phyloP scores from a whole-genome alignment of 23 tunicate species.

The Halocynthia aurantium region DNA sequence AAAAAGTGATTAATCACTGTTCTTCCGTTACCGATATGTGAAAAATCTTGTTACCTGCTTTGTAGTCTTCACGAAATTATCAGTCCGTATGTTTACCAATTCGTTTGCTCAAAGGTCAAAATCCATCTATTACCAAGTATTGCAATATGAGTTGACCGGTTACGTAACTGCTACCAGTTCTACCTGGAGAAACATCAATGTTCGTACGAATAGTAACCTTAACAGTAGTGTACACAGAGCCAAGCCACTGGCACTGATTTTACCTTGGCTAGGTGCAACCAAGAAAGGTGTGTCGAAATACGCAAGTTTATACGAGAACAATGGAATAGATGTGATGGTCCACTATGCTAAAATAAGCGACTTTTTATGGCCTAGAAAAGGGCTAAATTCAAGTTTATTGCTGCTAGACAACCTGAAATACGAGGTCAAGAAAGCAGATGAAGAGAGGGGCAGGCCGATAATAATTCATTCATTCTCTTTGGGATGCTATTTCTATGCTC shows the following conservation, averaged over 20 bases:
- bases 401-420: slow-evolving; percentile 13
- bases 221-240: not conserved
- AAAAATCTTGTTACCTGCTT: too few species aligned
- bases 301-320: slow-evolving; percentile 21
- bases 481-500: slow-evolving; percentile 75
- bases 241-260: slow-evolving; percentile 43
- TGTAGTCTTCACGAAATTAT: too few species aligned
- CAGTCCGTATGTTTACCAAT: too few species aligned
- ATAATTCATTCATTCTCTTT: slow-evolving; percentile 77
- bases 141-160: too few species aligned
- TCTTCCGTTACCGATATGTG: too few species aligned
- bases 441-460: slow-evolving; percentile 10
- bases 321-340: slow-evolving; percentile 25
- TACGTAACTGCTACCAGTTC: too few species aligned
- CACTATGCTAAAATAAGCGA: slow-evolving; percentile 32
- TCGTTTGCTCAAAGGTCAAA: too few species aligned
- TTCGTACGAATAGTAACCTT: too few species aligned
- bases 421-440: not conserved
- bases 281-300: slow-evolving; percentile 37
- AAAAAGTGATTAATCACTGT: too few species aligned
- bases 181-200: too few species aligned
- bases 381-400: slow-evolving; percentile 40
- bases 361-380: slow-evolving; percentile 68
- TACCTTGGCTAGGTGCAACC: slow-evolving; percentile 81
- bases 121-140: too few species aligned